These are phyloP conservation scores for Xylota segnis DNA, from an alignment of 2,888 invertebrate species.

Conservation along the genomic window DNA sequence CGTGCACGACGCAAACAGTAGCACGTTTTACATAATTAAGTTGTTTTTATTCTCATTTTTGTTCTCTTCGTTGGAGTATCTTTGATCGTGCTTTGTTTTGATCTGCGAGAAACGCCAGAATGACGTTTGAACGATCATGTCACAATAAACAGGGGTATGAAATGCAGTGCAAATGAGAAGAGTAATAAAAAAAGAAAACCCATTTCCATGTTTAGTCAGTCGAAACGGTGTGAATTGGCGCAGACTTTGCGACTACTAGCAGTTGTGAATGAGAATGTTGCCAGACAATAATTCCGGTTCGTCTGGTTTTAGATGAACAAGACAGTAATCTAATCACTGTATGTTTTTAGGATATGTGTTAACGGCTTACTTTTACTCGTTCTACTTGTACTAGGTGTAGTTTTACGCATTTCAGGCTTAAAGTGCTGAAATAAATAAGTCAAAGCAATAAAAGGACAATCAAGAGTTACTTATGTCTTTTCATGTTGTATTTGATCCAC, in stretches of 20 bases:
- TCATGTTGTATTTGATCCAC: too few relatives aligned
- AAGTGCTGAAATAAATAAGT: too few relatives aligned
- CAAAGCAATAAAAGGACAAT: too few relatives aligned
- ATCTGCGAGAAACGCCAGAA: constrained; percentile 1
- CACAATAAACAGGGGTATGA: constrained; percentile 5
- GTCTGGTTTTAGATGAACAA: background rate
- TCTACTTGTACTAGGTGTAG: background rate
- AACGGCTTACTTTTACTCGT: background rate
- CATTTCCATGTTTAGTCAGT: constrained; percentile 10
- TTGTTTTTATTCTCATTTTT: background rate
- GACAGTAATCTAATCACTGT: background rate
- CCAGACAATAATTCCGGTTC: background rate
- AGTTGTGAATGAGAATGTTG: background rate
- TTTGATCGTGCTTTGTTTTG: background rate
- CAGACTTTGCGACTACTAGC: constrained; percentile 18
- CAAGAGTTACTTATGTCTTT: too few relatives aligned
- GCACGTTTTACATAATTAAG: constrained; percentile 62
- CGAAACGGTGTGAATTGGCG: constrained; percentile 18
- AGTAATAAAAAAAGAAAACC: background rate
- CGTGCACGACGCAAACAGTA: constrained; percentile 26
- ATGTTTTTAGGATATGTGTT: background rate
- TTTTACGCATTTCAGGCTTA: too few relatives aligned
- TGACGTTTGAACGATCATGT: constrained; percentile 21
- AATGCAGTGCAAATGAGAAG: background rate
- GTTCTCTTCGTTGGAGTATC: background rate